Conservation (phyloP, 2,888 invertebrate genomes). For the Troglohyphantes excavatus region DNA sequence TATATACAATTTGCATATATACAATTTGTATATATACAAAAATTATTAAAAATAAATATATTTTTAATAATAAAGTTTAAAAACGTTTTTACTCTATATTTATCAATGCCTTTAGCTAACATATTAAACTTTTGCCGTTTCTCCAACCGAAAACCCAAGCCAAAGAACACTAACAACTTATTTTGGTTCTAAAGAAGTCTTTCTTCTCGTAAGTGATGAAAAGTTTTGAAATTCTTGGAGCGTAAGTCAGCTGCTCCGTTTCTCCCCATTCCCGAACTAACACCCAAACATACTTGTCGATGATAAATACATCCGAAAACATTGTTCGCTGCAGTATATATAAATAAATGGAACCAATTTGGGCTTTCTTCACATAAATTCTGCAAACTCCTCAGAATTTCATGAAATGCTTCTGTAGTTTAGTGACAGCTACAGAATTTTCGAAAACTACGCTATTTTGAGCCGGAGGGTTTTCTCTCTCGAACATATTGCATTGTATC, state of each 20-base stretch:
- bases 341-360: conserved; percentile 76
- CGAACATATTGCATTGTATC: background rate
- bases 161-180: background rate
- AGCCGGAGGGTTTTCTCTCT: background rate
- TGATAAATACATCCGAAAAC: conserved; percentile 37
- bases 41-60: too few species aligned
- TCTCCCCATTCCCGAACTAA: conserved; percentile 16
- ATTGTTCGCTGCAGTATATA: conserved; percentile 61
- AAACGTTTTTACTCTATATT: too few species aligned
- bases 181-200: background rate
- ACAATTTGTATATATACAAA: too few species aligned
- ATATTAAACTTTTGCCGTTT: too few species aligned
- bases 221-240: conserved; percentile 9
- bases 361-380: conserved; percentile 51
- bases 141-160: too few species aligned
- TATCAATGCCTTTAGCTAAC: too few species aligned
- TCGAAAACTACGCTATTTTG: too few species aligned
- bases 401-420: conserved; percentile 13
- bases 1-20: too few species aligned
- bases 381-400: conserved; percentile 20
- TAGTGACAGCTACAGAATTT: background rate
- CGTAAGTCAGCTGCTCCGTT: background rate
- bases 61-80: too few species aligned
- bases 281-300: conserved; percentile 43
- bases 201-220: background rate